Evolutionary conservation across 2,888 invertebrate species (phyloP).

Genomic region (Abrostola tripartita): DNA sequence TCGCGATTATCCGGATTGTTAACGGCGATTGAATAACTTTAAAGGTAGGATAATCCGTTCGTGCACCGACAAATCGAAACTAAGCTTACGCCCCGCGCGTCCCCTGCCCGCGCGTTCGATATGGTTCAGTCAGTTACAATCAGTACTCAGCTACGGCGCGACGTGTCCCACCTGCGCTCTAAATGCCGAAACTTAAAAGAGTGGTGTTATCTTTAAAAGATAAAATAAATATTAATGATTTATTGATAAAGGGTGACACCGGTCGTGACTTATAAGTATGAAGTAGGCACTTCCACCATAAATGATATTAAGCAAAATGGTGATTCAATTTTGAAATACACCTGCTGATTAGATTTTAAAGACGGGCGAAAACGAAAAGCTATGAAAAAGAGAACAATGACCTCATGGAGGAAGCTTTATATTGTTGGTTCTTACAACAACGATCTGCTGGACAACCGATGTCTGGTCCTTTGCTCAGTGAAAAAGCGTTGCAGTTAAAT

Average conservation of each 20-base stretch:
- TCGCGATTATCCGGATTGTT: too few relatives aligned
- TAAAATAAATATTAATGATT: neutral
- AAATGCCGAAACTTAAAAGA: neutral
- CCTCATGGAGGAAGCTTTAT: slow-evolving; percentile 54
- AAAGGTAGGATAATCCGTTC: too few relatives aligned
- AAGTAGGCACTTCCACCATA: slow-evolving; percentile 57
- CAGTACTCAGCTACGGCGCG: too few relatives aligned
- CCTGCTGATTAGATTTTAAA: slow-evolving; percentile 54
- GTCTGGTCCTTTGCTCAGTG: slow-evolving; percentile 54
- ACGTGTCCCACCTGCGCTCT: neutral
- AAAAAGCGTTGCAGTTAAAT: slow-evolving; percentile 55
- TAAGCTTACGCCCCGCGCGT: too few relatives aligned
- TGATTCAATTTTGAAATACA: slow-evolving; percentile 53
- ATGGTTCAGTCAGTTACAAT: too few relatives aligned
- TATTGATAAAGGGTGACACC: neutral
- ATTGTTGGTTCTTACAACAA: slow-evolving; percentile 57
- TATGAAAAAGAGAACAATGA: slow-evolving; percentile 55
- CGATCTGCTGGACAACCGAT: slow-evolving; percentile 50
- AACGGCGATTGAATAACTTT: too few relatives aligned
- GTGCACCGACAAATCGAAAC: too few relatives aligned
- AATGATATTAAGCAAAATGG: slow-evolving; percentile 58
- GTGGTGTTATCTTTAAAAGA: neutral
- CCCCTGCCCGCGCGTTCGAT: too few relatives aligned
- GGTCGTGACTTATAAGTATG: slow-evolving; percentile 46
- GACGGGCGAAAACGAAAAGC: slow-evolving; percentile 54